Evolutionary conservation across 2,113 vertebrate genomes (phyloP).

Genomic region (Capreolus pygargus): DNA sequence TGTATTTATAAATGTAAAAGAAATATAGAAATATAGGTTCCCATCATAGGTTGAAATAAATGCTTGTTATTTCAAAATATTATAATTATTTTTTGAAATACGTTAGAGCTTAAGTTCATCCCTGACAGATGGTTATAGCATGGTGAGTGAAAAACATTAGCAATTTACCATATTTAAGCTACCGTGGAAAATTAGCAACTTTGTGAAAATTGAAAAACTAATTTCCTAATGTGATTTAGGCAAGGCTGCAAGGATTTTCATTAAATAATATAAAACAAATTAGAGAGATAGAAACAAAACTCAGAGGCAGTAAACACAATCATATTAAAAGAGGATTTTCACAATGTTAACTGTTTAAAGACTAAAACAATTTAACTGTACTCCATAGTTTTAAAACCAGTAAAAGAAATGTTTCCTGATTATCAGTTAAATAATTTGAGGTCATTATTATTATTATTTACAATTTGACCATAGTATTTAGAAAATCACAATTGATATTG

Average conservation of each 20-base stretch:
- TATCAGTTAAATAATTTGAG: not conserved
- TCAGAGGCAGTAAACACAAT: conserved; percentile 14
- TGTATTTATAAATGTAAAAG: not conserved
- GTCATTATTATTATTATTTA: not conserved
- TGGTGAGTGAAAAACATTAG: conserved; percentile 55
- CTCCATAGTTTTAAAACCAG: not conserved
- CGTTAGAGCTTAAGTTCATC: conserved; percentile 17
- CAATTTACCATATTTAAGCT: conserved; percentile 65
- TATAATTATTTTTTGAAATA: conserved; percentile 1
- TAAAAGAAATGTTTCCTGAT: not conserved
- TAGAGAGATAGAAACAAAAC: conserved; percentile 30
- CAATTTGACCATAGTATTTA: not conserved
- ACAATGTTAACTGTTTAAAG: conserved; percentile 29
- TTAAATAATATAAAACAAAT: conserved; percentile 64
- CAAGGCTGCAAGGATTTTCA: conserved; percentile 51
- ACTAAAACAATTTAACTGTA: not conserved
- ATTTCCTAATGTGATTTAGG: conserved; percentile 55
- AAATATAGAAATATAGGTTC: not conserved
- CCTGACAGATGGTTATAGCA: conserved; percentile 40
- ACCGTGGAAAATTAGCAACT: conserved; percentile 58
- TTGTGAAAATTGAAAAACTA: conserved; percentile 60
- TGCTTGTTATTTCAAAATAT: conserved; percentile 13
- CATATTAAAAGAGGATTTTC: conserved; percentile 13
- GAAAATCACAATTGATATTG: not conserved
- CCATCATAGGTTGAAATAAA: not conserved